Percentiles rank a stretch among this genome's conserved stretches.
Conservation (phyloP, 1,140 invertebrate species). For the Choristoneura fumiferana region DNA sequence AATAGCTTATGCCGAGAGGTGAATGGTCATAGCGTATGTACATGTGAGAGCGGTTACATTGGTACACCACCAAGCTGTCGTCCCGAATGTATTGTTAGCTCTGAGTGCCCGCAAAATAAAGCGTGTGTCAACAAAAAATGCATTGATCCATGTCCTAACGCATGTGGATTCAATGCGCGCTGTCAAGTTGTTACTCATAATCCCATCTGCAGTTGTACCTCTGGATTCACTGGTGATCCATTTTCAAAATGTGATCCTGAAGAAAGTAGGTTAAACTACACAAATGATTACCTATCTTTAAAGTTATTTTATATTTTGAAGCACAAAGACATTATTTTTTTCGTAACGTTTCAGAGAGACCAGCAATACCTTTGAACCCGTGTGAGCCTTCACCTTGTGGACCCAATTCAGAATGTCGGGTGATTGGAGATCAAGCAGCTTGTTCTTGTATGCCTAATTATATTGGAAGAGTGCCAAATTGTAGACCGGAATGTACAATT, state of each 20-base stretch:
- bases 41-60: conserved; percentile 86
- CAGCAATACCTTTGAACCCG: conserved; percentile 46
- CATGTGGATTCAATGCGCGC: conserved; percentile 88
- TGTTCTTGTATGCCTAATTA: conserved; percentile 87
- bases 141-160: conserved; percentile 88
- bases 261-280: conserved; percentile 76
- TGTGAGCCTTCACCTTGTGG: conserved; percentile 90
- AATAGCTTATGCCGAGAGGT: conserved; percentile 88
- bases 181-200: conserved; percentile 92
- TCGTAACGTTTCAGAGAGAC: conserved; percentile 48
- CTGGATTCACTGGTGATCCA: conserved; percentile 88
- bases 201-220: conserved; percentile 87
- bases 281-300: conserved; percentile 18
- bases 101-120: conserved; percentile 89
- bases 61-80: conserved; percentile 88
- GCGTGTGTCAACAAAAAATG: conserved; percentile 91
- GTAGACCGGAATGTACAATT: conserved; percentile 86
- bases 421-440: conserved; percentile 86
- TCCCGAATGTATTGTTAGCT: conserved; percentile 90
- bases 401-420: conserved; percentile 87
- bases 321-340: conserved; percentile 9
- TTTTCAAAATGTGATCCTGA: conserved; percentile 83
- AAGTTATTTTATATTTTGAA: not conserved
- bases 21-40: conserved; percentile 89
- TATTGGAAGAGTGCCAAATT: conserved; percentile 87